Conservation (phyloP, 2,797 vertebrate genomes). For the Sebastes oblongus region DNA sequence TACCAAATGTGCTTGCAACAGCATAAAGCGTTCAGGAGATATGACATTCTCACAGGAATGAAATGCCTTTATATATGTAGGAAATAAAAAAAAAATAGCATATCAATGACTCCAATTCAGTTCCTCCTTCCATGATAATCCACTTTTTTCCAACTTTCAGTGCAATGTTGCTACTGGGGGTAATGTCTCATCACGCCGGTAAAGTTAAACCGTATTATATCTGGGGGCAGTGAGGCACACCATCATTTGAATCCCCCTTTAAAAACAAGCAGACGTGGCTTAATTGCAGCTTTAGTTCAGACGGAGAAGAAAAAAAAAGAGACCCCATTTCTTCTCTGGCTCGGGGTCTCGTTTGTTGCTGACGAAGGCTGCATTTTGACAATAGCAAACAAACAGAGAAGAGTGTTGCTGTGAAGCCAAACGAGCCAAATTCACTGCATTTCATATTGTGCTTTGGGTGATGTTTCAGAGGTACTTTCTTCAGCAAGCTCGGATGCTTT, state of each 20-base stretch:
- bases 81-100: accelerated
- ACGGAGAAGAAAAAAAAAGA: not conserved
- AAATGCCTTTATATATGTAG: not conserved
- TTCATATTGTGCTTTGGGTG: conserved; percentile 2
- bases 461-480: conserved; percentile 5
- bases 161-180: not conserved
- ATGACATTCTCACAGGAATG: not conserved
- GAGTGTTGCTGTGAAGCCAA: conserved; percentile 14
- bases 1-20: too few species aligned
- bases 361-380: conserved; percentile 61
- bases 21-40: too few species aligned
- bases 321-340: conserved; percentile 44
- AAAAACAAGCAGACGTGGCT: conserved; percentile 55
- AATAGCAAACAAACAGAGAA: conserved; percentile 44
- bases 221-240: conserved; percentile 38
- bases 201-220: conserved; percentile 46
- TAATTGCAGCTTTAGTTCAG: conserved; percentile 58
- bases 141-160: not conserved
- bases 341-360: conserved; percentile 62
- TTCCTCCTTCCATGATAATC: not conserved
- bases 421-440: conserved; percentile 2
- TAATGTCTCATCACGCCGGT: conserved; percentile 15
- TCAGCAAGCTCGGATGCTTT: not conserved
- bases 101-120: not conserved
- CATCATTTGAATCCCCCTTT: conserved; percentile 44